phyloP scores from a whole-genome alignment of 2,113 vertebrate genomes.

The Peromyscus maniculatus region DNA sequence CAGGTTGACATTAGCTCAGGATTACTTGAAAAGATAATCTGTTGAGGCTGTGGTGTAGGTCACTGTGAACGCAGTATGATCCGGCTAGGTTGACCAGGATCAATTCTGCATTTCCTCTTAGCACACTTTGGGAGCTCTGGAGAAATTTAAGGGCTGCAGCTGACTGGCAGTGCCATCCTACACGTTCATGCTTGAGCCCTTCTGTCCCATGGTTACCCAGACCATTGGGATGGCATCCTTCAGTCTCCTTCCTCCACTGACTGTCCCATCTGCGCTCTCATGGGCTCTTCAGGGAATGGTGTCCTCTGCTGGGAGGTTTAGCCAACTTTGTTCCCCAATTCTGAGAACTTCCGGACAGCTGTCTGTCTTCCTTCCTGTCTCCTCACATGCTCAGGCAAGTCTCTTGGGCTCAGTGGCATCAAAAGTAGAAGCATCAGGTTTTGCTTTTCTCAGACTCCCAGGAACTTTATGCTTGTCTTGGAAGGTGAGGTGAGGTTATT shows the following conservation, averaged over 20 bases:
- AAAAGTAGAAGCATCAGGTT: not conserved
- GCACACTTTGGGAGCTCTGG: not conserved
- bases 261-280: not conserved
- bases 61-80: not conserved
- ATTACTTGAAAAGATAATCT: slow-evolving; percentile 10
- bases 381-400: not conserved
- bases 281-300: not conserved
- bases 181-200: not conserved
- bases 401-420: not conserved
- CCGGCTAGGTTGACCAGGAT: not conserved
- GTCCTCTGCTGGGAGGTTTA: not conserved
- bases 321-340: not conserved
- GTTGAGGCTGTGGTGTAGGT: not conserved
- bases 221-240: not conserved
- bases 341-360: not conserved
- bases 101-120: not conserved
- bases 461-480: not conserved
- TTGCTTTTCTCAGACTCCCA: not conserved
- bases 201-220: not conserved
- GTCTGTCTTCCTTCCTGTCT: not conserved
- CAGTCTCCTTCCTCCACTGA: not conserved
- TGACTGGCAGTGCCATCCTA: not conserved
- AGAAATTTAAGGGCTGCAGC: not conserved
- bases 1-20: not conserved
- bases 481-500: not conserved